Evolutionary conservation across 2,888 invertebrate species (phyloP).

Genomic region (Xestia rhomboidea): DNA sequence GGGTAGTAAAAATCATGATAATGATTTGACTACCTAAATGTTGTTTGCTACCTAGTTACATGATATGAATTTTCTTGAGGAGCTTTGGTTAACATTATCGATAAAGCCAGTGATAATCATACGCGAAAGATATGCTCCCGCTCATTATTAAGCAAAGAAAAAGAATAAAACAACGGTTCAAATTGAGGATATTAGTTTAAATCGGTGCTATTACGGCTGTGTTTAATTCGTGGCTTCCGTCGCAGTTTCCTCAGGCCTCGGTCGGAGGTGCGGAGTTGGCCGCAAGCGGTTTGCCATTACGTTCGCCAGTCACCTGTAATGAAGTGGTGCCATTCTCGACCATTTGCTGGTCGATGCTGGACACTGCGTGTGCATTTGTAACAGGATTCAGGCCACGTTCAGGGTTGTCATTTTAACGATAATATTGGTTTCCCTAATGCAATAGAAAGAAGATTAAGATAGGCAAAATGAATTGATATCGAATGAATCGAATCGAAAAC

Average conservation of each 20-base stretch:
- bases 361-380: constrained; percentile 68
- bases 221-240: constrained; percentile 67
- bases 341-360: constrained; percentile 44
- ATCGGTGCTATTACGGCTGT: constrained; percentile 53
- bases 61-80: background rate
- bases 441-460: background rate
- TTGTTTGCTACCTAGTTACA: background rate
- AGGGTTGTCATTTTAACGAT: constrained; percentile 36
- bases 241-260: constrained; percentile 64
- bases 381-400: constrained; percentile 68
- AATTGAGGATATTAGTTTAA: constrained; percentile 56
- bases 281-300: constrained; percentile 73
- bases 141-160: constrained; percentile 21
- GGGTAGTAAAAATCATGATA: background rate
- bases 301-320: constrained; percentile 74
- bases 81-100: background rate
- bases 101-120: background rate
- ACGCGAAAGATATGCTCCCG: background rate
- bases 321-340: constrained; percentile 71
- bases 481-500: background rate
- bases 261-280: constrained; percentile 72
- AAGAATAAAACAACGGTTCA: constrained; percentile 23
- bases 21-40: background rate
- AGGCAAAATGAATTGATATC: background rate
- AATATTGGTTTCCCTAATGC: background rate